phyloP scores from a whole-genome alignment of 2,888 invertebrate genomes.

The Silvanus unidentatus region DNA sequence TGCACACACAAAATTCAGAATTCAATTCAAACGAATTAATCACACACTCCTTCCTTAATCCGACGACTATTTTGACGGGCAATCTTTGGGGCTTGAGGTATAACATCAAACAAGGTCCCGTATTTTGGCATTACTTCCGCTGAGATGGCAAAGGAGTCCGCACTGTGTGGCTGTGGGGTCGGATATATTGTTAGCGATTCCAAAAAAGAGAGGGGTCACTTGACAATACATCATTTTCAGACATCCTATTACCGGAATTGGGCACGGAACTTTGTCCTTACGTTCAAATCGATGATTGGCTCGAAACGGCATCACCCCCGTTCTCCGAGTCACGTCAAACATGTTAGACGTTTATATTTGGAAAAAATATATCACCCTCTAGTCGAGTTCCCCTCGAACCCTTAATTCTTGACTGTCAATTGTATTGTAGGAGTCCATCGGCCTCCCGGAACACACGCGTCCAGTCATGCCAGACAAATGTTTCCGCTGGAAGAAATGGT shows the following conservation, averaged over 20 bases:
- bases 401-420: no score
- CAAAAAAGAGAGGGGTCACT: slow-evolving; percentile 31
- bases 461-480: slow-evolving; percentile 19
- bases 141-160: slow-evolving; percentile 26
- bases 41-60: no score
- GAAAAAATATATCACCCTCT: slow-evolving; percentile 18
- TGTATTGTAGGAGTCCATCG: slow-evolving; percentile 6
- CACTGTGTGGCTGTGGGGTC: slow-evolving; percentile 5
- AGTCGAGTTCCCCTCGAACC: slow-evolving; percentile 21
- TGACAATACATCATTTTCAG: slow-evolving; percentile 43
- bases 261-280: slow-evolving; percentile 32
- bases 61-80: no score
- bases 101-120: slow-evolving; percentile 22
- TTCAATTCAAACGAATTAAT: no score
- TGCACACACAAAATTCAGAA: no score
- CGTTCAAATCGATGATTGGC: slow-evolving; percentile 34
- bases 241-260: slow-evolving; percentile 44
- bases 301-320: slow-evolving; percentile 24
- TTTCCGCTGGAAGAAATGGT: slow-evolving; percentile 22
- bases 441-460: slow-evolving; percentile 12
- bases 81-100: no score
- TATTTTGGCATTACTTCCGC: slow-evolving; percentile 34
- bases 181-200: background rate
- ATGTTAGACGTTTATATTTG: slow-evolving; percentile 1
- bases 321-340: background rate